These are phyloP conservation scores for Agraylea sexmaculata DNA, from an alignment of 1,140 invertebrate species.

Conservation along the genomic window DNA sequence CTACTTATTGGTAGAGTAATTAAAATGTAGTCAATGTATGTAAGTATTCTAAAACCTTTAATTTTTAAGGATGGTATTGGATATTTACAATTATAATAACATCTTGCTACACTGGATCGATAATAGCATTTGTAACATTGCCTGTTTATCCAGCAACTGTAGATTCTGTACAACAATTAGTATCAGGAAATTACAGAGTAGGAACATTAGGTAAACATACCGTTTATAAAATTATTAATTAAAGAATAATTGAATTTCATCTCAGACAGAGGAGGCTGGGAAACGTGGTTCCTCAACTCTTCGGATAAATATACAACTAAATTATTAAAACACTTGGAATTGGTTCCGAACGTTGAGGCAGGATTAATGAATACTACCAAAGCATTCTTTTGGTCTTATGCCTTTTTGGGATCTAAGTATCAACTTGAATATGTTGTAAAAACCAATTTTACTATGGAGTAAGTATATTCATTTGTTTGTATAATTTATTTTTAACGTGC, in stretches of 20 bases:
- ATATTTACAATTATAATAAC: conserved; percentile 69
- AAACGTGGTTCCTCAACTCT: conserved; percentile 52
- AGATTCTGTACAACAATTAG: conserved; percentile 49
- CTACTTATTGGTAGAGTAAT: conserved; percentile 48
- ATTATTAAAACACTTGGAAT: conserved; percentile 51
- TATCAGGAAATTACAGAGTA: conserved; percentile 45
- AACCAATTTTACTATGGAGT: conserved; percentile 52
- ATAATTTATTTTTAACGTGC: conserved; percentile 1
- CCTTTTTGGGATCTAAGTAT: conserved; percentile 55
- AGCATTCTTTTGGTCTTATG: conserved; percentile 59
- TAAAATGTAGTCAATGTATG: not conserved
- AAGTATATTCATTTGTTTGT: conserved; percentile 18
- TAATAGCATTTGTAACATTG: conserved; percentile 67
- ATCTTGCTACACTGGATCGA: conserved; percentile 64
- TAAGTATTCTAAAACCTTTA: conserved; percentile 5
- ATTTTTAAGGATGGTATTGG: conserved; percentile 55
- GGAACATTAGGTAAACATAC: conserved; percentile 44
- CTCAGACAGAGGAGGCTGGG: conserved; percentile 57
- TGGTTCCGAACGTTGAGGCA: conserved; percentile 46
- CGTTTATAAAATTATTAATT: conserved; percentile 4
- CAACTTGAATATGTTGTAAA: conserved; percentile 55
- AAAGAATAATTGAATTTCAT: conserved; percentile 12
- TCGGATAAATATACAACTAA: conserved; percentile 43
- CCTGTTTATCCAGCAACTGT: conserved; percentile 56
- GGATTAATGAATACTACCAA: conserved; percentile 57